A percentile compares a stretch with the other conserved stretches of the same genome.
These are phyloP conservation scores for Betta splendens DNA, from an alignment of 2,797 vertebrate genomes.

Conservation along the genomic window DNA sequence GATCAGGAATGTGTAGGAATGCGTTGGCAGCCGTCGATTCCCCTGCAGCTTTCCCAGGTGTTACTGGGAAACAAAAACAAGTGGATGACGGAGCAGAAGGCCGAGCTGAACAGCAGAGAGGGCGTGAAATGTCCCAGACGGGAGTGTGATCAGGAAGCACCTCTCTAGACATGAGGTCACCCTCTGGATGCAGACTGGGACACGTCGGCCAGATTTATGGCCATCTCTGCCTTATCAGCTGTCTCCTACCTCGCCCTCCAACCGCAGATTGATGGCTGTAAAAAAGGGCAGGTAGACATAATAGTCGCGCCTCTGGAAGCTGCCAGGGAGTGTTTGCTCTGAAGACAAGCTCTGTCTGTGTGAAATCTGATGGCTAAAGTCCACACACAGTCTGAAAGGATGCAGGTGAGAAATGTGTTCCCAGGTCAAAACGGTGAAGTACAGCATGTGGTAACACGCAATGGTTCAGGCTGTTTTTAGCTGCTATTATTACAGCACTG, in stretches of 20 bases:
- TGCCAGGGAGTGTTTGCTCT: conserved; percentile 38
- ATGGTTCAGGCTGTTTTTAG: no score
- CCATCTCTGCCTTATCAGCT: conserved; percentile 48
- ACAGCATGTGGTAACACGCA: no score
- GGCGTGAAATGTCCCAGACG: conserved; percentile 49
- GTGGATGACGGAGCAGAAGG: conserved; percentile 43
- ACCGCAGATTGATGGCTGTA: conserved; percentile 48
- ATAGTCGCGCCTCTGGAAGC: conserved; percentile 48
- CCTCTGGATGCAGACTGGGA: conserved; percentile 35
- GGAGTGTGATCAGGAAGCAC: conserved; percentile 59
- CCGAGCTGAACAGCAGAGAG: conserved; percentile 37
- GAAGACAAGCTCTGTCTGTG: conserved; percentile 16
- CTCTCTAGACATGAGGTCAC: conserved; percentile 74
- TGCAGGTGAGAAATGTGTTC: no score
- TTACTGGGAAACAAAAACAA: conserved; percentile 66
- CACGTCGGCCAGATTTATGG: conserved; percentile 55
- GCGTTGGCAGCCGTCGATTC: conserved; percentile 67
- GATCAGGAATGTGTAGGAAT: conserved; percentile 72
- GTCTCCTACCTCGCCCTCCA: conserved; percentile 40
- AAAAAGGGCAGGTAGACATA: conserved; percentile 41
- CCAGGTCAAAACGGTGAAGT: no score
- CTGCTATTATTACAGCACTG: no score
- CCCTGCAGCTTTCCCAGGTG: conserved; percentile 78
- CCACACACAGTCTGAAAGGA: no score
- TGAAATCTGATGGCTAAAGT: no score